A percentile compares a stretch with the other conserved stretches of the same genome.
These are phyloP conservation scores for Andrena praecox DNA, from an alignment of 2,888 invertebrate species.

Conservation along the genomic window DNA sequence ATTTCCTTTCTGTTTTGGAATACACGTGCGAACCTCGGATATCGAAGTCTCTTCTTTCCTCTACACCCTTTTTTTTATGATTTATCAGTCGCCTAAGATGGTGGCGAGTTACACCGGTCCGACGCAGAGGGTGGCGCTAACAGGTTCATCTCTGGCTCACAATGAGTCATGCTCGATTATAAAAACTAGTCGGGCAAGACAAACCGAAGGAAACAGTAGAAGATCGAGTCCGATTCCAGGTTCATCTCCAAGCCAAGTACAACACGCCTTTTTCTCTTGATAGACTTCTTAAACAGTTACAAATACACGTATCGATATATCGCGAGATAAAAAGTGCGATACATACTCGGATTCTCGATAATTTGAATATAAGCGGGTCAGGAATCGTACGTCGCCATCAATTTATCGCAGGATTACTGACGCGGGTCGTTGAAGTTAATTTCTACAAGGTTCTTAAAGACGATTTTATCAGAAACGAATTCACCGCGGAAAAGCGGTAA, in stretches of 20 bases:
- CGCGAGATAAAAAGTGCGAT: neutral
- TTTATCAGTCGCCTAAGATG: constrained; percentile 31
- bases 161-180: constrained; percentile 70
- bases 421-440: constrained; percentile 15
- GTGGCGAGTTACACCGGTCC: constrained; percentile 49
- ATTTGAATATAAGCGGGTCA: neutral
- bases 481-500: constrained; percentile 35
- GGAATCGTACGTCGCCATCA: neutral
- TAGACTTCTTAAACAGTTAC: neutral
- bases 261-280: neutral
- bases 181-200: constrained; percentile 75
- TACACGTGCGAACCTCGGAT: too few species aligned
- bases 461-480: constrained; percentile 52
- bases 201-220: constrained; percentile 55
- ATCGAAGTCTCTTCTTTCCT: too few species aligned
- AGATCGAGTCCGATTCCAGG: constrained; percentile 55
- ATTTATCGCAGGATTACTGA: constrained; percentile 2
- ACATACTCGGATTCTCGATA: neutral
- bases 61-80: neutral
- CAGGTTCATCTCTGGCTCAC: constrained; percentile 72
- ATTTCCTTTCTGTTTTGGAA: too few species aligned
- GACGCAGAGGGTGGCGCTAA: constrained; percentile 69
- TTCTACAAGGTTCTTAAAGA: constrained; percentile 17
- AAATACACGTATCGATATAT: neutral
- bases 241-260: constrained; percentile 39